A percentile compares a stretch with the other conserved stretches of the same genome.
Conservation (phyloP, 2,888 invertebrate species). For the Diaprepes abbreviatus region DNA sequence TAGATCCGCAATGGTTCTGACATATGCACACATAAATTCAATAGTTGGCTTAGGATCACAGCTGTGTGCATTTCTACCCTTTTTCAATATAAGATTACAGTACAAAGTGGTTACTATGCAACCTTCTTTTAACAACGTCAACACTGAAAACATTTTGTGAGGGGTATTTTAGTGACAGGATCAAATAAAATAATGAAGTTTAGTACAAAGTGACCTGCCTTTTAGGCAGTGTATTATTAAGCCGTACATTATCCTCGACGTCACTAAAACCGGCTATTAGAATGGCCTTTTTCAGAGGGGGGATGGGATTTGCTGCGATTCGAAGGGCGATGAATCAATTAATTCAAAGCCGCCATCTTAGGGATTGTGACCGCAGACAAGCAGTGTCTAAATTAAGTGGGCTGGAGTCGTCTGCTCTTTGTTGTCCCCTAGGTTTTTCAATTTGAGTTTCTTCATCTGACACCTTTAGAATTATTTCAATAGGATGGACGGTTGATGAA, state of each 20-base stretch:
- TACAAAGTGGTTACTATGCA: slow-evolving; percentile 3
- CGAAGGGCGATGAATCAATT: slow-evolving; percentile 59
- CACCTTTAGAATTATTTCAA: neutral
- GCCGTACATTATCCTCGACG: slow-evolving; percentile 67
- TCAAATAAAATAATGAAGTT: slow-evolving; percentile 68
- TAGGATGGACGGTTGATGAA: no score
- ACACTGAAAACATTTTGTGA: slow-evolving; percentile 57
- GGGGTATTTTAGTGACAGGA: slow-evolving; percentile 62
- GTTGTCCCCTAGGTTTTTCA: slow-evolving; percentile 14
- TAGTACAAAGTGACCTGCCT: slow-evolving; percentile 69
- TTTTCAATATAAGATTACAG: slow-evolving; percentile 59
- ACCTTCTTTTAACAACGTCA: slow-evolving; percentile 17
- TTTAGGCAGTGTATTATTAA: slow-evolving; percentile 69
- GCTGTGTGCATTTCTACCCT: slow-evolving; percentile 62
- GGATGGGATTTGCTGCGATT: slow-evolving; percentile 52
- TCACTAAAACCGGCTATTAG: slow-evolving; percentile 64
- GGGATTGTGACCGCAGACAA: slow-evolving; percentile 47
- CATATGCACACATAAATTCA: slow-evolving; percentile 66
- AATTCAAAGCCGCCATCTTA: slow-evolving; percentile 63
- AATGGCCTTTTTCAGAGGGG: slow-evolving; percentile 57
- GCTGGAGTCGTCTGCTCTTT: slow-evolving; percentile 38
- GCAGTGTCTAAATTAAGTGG: slow-evolving; percentile 57
- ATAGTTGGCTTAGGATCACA: slow-evolving; percentile 61
- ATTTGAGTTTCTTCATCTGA: slow-evolving; percentile 6
- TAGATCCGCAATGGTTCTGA: slow-evolving; percentile 62